Percentiles rank a stretch among this genome's conserved stretches.
Evolutionary conservation across 2,797 vertebrate genomes (phyloP).

Genomic region (Acipenser oxyrinchus): DNA sequence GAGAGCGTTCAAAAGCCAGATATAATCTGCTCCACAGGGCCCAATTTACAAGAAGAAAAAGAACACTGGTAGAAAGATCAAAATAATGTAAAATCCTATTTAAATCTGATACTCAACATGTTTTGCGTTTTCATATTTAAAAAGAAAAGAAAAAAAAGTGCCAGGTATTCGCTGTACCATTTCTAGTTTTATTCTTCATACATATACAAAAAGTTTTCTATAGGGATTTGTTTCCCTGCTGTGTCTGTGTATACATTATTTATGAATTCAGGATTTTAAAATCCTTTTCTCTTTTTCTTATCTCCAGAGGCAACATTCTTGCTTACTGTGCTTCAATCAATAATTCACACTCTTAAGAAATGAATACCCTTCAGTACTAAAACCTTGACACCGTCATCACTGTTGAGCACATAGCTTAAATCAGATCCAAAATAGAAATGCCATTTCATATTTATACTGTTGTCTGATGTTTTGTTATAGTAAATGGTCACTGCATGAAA

Average conservation of each 20-base stretch:
- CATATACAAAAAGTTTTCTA: slow-evolving; percentile 11
- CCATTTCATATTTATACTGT: neutral
- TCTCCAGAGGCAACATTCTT: slow-evolving; percentile 29
- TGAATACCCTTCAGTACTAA: slow-evolving; percentile 19
- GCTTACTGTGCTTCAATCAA: slow-evolving; percentile 33
- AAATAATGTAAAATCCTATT: no score
- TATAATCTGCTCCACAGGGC: no score
- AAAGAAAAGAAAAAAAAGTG: neutral
- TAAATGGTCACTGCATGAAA: no score
- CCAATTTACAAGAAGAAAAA: no score
- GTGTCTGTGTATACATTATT: slow-evolving; percentile 31
- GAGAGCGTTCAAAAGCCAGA: no score
- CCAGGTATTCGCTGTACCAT: no score
- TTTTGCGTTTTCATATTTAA: neutral
- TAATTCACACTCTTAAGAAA: slow-evolving; percentile 32
- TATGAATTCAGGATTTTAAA: slow-evolving; percentile 22
- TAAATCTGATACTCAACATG: no score
- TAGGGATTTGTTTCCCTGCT: slow-evolving; percentile 13
- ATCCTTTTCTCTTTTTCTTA: neutral
- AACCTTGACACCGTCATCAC: slow-evolving; percentile 17
- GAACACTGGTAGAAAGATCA: no score
- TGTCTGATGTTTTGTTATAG: neutral
- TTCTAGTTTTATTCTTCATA: slow-evolving; percentile 7
- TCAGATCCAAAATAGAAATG: slow-evolving; percentile 13
- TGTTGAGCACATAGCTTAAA: slow-evolving; percentile 7